Conservation (phyloP, 1,140 invertebrate genomes). For the Drosophila funebris region DNA sequence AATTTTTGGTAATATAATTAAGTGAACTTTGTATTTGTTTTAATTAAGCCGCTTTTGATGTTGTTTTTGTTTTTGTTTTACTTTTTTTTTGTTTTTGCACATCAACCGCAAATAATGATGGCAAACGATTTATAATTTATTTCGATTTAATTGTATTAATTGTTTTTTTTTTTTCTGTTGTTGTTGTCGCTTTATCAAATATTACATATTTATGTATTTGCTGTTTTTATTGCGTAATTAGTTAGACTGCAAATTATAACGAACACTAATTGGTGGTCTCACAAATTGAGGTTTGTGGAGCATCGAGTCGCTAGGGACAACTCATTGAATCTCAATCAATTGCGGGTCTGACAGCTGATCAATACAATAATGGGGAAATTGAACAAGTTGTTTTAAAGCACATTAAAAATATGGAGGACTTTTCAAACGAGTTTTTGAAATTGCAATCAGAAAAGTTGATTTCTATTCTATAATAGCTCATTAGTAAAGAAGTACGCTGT, state of each 20-base stretch:
- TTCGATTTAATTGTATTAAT: conserved; percentile 45
- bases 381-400: neutral
- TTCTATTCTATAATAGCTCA: no score
- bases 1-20: conserved; percentile 56
- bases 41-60: conserved; percentile 69
- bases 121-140: conserved; percentile 56
- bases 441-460: no score
- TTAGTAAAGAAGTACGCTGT: no score
- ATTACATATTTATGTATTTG: conserved; percentile 53
- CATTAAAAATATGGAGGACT: no score
- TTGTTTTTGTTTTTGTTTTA: conserved; percentile 18
- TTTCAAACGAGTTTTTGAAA: no score
- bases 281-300: conserved; percentile 44
- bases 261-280: conserved; percentile 48
- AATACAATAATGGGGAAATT: neutral
- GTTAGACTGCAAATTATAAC: neutral
- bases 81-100: conserved; percentile 2
- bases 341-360: neutral
- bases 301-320: neutral
- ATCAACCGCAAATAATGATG: conserved; percentile 19
- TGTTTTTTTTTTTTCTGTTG: conserved; percentile 4
- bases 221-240: conserved; percentile 38
- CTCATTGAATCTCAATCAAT: neutral
- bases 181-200: neutral
- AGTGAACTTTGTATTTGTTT: conserved; percentile 49